phyloP scores from a whole-genome alignment of 1,140 invertebrate species.

The Drosophila sturtevanti region DNA sequence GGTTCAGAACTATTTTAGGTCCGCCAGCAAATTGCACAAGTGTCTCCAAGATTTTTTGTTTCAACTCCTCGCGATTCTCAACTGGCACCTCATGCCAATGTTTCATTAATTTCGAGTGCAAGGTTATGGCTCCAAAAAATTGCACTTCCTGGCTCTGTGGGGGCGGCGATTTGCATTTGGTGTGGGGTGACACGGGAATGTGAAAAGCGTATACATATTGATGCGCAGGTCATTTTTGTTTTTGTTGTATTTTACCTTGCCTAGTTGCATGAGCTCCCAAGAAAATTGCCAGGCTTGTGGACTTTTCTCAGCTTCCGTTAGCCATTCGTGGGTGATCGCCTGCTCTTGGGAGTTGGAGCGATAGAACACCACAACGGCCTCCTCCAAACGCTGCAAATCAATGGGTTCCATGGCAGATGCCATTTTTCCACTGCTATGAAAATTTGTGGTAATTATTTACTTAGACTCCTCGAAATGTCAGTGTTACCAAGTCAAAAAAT shows the following conservation, averaged over 20 bases:
- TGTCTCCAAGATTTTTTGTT: conserved; percentile 89
- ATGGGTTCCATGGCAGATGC: conserved; percentile 54
- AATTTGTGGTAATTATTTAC: conserved; percentile 88
- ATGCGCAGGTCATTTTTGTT: conserved; percentile 47
- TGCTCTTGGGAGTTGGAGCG: conserved; percentile 84
- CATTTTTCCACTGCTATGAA: conserved; percentile 10
- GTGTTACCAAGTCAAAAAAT: too few species aligned
- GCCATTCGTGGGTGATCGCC: conserved; percentile 91
- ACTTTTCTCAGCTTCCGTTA: conserved; percentile 91
- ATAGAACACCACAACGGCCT: conserved; percentile 77
- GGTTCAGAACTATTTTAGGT: conserved; percentile 92
- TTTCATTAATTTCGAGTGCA: conserved; percentile 93
- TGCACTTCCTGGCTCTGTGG: conserved; percentile 92
- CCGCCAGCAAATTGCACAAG: conserved; percentile 90
- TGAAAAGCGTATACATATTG: conserved; percentile 43
- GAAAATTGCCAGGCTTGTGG: conserved; percentile 94
- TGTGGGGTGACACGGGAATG: not conserved
- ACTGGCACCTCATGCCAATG: conserved; percentile 92
- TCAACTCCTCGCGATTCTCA: conserved; percentile 89
- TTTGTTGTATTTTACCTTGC: conserved; percentile 86
- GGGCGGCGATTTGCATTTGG: conserved; percentile 1
- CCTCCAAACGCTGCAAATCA: conserved; percentile 71
- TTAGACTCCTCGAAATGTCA: conserved; percentile 71
- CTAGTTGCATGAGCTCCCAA: conserved; percentile 91
- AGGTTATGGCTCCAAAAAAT: conserved; percentile 95